These are phyloP conservation scores for Orthosia incerta DNA, from an alignment of 2,888 invertebrate genomes.

Conservation along the genomic window DNA sequence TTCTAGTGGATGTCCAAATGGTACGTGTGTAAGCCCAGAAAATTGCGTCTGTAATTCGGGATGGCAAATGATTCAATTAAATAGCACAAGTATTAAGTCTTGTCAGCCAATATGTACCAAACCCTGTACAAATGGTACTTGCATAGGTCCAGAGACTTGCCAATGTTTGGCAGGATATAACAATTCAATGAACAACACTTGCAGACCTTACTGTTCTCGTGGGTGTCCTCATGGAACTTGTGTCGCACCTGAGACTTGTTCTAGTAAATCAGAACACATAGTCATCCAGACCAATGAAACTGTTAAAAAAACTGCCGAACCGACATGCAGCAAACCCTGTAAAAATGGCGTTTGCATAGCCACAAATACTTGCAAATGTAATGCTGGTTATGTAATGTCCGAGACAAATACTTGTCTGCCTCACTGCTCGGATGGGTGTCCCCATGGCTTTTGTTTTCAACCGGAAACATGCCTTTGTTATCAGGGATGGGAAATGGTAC, in stretches of 20 bases:
- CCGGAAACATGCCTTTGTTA: slow-evolving; percentile 37
- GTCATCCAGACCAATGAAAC: background rate
- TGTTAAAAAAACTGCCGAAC: background rate
- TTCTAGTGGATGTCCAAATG: slow-evolving; percentile 24
- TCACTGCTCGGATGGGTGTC: slow-evolving; percentile 34
- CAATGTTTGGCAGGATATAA: slow-evolving; percentile 25
- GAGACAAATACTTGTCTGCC: slow-evolving; percentile 29
- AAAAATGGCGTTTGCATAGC: slow-evolving; percentile 23
- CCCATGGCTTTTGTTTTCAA: slow-evolving; percentile 2
- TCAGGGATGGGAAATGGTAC: background rate
- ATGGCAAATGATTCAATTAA: slow-evolving; percentile 10
- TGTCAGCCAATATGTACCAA: slow-evolving; percentile 27
- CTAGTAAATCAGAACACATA: slow-evolving; percentile 20
- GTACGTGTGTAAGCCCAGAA: slow-evolving; percentile 30
- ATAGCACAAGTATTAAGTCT: background rate
- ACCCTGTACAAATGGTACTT: slow-evolving; percentile 29
- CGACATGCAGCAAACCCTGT: slow-evolving; percentile 8
- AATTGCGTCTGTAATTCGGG: slow-evolving; percentile 44
- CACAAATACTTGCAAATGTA: slow-evolving; percentile 21
- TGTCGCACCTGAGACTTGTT: slow-evolving; percentile 46
- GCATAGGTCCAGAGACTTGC: slow-evolving; percentile 21
- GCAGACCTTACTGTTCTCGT: slow-evolving; percentile 57
- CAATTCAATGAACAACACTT: slow-evolving; percentile 19
- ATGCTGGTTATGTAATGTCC: background rate
- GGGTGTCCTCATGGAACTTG: slow-evolving; percentile 57